phyloP scores from a whole-genome alignment of 2,797 vertebrate genomes.

The Peromyscus attwateri region DNA sequence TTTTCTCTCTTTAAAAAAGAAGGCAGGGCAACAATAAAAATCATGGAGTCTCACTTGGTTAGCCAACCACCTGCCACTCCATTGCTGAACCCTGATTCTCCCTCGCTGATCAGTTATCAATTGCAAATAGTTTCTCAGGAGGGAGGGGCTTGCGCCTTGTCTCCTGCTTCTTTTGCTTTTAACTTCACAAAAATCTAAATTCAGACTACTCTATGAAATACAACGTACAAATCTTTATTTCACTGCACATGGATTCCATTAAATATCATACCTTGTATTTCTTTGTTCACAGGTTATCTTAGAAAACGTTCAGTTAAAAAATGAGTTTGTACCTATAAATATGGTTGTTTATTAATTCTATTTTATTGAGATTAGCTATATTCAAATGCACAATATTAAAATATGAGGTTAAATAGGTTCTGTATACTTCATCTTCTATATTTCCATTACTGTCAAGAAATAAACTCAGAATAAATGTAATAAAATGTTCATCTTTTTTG shows the following conservation, averaged over 20 bases:
- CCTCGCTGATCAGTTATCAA: not conserved
- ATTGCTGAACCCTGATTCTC: not conserved
- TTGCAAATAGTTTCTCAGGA: not conserved
- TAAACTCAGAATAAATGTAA: slow-evolving; percentile 55
- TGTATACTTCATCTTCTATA: not conserved
- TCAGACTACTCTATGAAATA: not conserved
- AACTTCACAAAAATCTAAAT: not conserved
- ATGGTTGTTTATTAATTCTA: slow-evolving; percentile 35
- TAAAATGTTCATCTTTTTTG: slow-evolving; percentile 33
- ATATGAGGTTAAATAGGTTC: not conserved
- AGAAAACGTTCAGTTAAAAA: slow-evolving; percentile 30
- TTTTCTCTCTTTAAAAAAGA: not conserved
- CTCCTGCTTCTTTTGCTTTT: not conserved
- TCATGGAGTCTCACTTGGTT: too few relatives aligned
- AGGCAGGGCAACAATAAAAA: not conserved
- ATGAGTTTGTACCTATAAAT: not conserved
- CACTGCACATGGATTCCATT: not conserved
- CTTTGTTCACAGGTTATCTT: not conserved
- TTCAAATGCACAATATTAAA: not conserved
- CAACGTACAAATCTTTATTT: not conserved
- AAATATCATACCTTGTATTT: not conserved
- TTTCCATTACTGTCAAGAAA: slow-evolving; percentile 27
- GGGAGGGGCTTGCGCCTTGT: too few relatives aligned
- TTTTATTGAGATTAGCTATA: not conserved
- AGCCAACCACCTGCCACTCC: not conserved